Conservation (phyloP, 2,797 vertebrate genomes). For the Pogonophryne albipinna region DNA sequence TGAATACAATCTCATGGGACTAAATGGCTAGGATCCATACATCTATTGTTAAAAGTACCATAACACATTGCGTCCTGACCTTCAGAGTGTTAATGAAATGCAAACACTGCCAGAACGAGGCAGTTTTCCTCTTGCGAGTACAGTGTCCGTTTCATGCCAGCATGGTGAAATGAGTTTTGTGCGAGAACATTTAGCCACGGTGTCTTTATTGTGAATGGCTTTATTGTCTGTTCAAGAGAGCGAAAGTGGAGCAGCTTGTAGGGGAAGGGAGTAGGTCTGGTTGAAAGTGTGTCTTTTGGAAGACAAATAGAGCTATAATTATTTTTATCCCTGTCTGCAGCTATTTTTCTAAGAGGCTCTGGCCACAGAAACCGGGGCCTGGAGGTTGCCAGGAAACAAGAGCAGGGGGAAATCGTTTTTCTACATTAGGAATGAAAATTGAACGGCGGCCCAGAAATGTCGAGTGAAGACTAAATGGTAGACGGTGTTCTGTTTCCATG, state of each 20-base stretch:
- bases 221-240: constrained; percentile 55
- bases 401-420: constrained; percentile 88
- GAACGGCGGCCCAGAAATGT: constrained; percentile 85
- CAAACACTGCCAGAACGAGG: background rate
- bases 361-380: constrained; percentile 79
- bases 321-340: constrained; percentile 90
- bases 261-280: constrained; percentile 64
- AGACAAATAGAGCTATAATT: constrained; percentile 87
- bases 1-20: background rate
- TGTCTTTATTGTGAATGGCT: constrained; percentile 58
- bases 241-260: constrained; percentile 63
- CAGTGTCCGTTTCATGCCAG: constrained; percentile 24
- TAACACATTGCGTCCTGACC: background rate
- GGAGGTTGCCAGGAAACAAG: constrained; percentile 85
- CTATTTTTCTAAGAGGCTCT: constrained; percentile 87
- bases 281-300: constrained; percentile 84
- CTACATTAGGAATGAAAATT: constrained; percentile 84
- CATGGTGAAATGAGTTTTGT: constrained; percentile 22
- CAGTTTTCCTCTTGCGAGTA: background rate
- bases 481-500: constrained; percentile 87
- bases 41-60: background rate
- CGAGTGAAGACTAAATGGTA: constrained; percentile 84
- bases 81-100: background rate
- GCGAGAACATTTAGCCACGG: constrained; percentile 6
- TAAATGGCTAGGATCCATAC: background rate